Percentiles rank a stretch among this genome's conserved stretches.
phyloP scores from a whole-genome alignment of 2,888 invertebrate species.

The Meiosimyza platycephala region DNA sequence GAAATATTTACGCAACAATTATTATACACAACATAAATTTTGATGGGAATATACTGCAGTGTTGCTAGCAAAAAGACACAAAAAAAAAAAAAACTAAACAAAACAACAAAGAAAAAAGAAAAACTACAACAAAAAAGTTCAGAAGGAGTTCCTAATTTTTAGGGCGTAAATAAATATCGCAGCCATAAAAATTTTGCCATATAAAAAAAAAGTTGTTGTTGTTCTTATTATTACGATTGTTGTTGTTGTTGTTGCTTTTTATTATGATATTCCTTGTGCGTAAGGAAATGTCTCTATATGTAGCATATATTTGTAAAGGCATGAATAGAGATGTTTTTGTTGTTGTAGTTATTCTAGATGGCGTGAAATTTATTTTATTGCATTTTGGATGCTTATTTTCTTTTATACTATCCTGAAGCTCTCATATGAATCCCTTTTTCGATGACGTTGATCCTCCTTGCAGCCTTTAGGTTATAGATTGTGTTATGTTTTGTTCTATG shows the following conservation, averaged over 20 bases:
- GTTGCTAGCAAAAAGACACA: too few species aligned
- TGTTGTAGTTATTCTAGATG: not conserved
- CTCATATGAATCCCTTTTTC: too few species aligned
- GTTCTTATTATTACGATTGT: not conserved
- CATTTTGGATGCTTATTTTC: slow-evolving; percentile 6
- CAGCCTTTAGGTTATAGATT: too few species aligned
- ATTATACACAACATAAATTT: slow-evolving; percentile 60
- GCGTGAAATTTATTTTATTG: slow-evolving; percentile 41
- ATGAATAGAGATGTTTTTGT: too few species aligned
- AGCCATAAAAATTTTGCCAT: slow-evolving; percentile 49
- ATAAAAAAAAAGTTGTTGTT: slow-evolving; percentile 48
- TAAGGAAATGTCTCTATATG: not conserved
- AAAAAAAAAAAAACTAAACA: slow-evolving; percentile 15
- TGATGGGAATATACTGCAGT: slow-evolving; percentile 10
- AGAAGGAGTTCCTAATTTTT: slow-evolving; percentile 57
- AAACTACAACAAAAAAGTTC: not conserved
- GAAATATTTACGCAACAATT: slow-evolving; percentile 43
- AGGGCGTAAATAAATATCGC: slow-evolving; percentile 58
- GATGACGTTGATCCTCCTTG: too few species aligned
- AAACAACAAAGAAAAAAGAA: slow-evolving; percentile 14
- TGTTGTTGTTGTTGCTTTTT: slow-evolving; percentile 41
- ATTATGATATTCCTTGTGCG: not conserved
- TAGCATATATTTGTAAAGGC: not conserved
- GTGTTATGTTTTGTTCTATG: too few species aligned
- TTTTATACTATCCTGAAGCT: not conserved